Conservation (phyloP, 2,113 vertebrate species). For the Strix uralensis region DNA sequence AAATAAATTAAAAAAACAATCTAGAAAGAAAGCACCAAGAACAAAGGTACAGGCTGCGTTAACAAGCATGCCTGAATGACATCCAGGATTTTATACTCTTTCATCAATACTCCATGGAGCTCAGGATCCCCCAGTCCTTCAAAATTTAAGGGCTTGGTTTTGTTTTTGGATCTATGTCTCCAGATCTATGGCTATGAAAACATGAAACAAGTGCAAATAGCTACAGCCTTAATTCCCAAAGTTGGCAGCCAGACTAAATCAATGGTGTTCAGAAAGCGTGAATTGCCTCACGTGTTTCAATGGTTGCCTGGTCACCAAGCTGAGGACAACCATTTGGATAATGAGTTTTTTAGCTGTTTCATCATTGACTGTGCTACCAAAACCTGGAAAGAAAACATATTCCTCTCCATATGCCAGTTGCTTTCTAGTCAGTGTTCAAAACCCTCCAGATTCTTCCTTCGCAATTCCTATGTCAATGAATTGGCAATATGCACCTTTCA, state of each 20-base stretch:
- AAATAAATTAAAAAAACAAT: not conserved
- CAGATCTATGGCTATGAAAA: not conserved
- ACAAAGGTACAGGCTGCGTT: not conserved
- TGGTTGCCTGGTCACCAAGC: not conserved
- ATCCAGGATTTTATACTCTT: not conserved
- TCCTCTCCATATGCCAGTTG: not conserved
- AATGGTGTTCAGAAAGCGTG: not conserved
- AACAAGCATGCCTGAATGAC: not conserved
- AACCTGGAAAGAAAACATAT: not conserved
- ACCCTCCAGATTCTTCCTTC: not conserved
- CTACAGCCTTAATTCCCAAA: not conserved
- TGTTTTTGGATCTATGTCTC: not conserved
- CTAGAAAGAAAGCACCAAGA: not conserved
- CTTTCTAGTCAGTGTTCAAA: not conserved
- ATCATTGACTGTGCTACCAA: not conserved
- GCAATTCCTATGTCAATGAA: accelerated
- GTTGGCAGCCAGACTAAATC: not conserved
- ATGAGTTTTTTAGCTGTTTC: not conserved
- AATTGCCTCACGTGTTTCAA: not conserved
- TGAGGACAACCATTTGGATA: not conserved
- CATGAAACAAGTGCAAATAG: not conserved
- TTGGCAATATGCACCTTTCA: not conserved
- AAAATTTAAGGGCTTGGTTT: not conserved
- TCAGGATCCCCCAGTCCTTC: not conserved
- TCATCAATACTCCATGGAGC: not conserved